These are phyloP conservation scores for Leptoteleia sp. DNA, from an alignment of 1,140 invertebrate genomes.

Conservation along the genomic window DNA sequence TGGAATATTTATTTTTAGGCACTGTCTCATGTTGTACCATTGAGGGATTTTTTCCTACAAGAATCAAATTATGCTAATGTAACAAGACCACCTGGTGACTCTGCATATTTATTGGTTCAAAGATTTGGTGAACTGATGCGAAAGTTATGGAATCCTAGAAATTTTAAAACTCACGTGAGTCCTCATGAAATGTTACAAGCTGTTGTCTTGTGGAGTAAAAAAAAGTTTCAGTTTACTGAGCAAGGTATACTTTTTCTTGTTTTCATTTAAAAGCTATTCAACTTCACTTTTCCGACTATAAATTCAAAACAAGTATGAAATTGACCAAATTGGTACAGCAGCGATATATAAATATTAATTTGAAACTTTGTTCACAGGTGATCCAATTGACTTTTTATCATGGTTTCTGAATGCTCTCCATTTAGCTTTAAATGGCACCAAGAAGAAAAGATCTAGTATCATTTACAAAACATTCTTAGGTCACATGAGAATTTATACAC, in stretches of 20 bases:
- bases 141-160: conserved; percentile 99
- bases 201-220: conserved; percentile 98
- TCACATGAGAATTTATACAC: conserved; percentile 95
- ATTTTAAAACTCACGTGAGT: conserved; percentile 99
- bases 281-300: too few relatives aligned
- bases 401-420: conserved; percentile 98
- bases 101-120: conserved; percentile 94
- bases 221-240: conserved; percentile 98
- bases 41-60: conserved; percentile 96
- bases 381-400: conserved; percentile 97
- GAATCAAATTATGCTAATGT: conserved; percentile 96
- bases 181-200: conserved; percentile 99
- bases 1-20: too few relatives aligned
- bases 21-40: conserved; percentile 95
- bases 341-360: too few relatives aligned
- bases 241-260: too few relatives aligned
- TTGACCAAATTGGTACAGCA: too few relatives aligned
- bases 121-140: conserved; percentile 98
- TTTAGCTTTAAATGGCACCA: conserved; percentile 92
- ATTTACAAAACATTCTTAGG: conserved; percentile 98
- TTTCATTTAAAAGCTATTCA: too few relatives aligned
- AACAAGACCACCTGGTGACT: conserved; percentile 95
- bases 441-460: conserved; percentile 92
- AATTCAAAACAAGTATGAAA: conserved; percentile 22
- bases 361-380: conserved; percentile 83